These are phyloP conservation scores for Acrossocheilus fasciatus DNA, from an alignment of 2,797 vertebrate genomes.

Conservation along the genomic window DNA sequence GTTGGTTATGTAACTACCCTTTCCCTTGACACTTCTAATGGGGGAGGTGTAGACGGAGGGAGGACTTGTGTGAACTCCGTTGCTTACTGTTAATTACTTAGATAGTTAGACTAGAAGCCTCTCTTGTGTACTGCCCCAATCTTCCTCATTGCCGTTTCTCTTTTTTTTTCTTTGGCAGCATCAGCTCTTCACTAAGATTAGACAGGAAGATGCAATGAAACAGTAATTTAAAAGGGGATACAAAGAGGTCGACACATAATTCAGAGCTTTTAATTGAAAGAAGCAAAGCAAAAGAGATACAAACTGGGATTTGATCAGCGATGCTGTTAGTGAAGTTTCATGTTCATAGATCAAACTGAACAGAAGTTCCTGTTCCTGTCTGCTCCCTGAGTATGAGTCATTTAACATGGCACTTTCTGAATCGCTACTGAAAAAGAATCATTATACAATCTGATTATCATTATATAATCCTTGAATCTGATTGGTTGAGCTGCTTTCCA, in stretches of 20 bases:
- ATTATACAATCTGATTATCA: background rate
- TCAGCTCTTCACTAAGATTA: constrained; percentile 38
- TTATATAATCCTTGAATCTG: background rate
- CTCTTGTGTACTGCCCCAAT: constrained; percentile 44
- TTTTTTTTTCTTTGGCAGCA: constrained; percentile 10
- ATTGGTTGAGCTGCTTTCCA: background rate
- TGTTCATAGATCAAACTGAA: constrained; percentile 28
- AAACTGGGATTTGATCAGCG: constrained; percentile 19
- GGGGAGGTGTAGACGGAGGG: constrained; percentile 7
- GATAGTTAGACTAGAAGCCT: constrained; percentile 26
- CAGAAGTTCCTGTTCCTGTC: constrained; percentile 33
- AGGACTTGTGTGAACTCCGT: constrained; percentile 39
- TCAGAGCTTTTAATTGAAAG: constrained; percentile 46
- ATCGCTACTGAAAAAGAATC: constrained; percentile 3
- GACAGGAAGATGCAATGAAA: constrained; percentile 52
- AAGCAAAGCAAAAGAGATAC: background rate
- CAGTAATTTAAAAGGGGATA: constrained; percentile 46
- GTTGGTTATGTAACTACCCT: constrained; percentile 27
- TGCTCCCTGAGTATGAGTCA: constrained; percentile 31
- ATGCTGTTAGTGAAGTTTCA: constrained; percentile 20
- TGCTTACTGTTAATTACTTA: constrained; percentile 54
- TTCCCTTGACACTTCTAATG: constrained; percentile 43
- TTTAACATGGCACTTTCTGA: constrained; percentile 34
- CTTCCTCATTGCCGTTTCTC: background rate
- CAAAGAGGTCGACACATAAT: constrained; percentile 43